Conservation (phyloP, 2,113 vertebrate genomes). For the Rhegmatorhina hoffmannsi region DNA sequence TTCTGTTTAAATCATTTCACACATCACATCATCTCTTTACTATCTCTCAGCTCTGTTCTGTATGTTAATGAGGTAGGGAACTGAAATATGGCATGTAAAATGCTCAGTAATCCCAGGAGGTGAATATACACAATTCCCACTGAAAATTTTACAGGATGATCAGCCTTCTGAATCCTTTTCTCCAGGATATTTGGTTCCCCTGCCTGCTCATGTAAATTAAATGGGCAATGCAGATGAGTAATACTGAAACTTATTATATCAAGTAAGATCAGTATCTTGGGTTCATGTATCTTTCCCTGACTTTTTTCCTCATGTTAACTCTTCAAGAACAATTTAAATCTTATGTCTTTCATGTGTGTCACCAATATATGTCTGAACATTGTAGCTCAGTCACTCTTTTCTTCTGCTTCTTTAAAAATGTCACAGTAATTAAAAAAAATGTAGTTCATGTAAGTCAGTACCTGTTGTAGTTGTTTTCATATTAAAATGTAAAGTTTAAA, state of each 20-base stretch:
- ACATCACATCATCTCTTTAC: neutral
- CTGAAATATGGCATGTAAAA: slow-evolving; percentile 4
- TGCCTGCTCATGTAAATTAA: neutral
- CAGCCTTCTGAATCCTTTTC: slow-evolving; percentile 8
- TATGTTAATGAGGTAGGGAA: slow-evolving; percentile 8
- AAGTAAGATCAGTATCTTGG: neutral
- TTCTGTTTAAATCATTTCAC: slow-evolving; percentile 17
- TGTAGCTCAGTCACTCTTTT: neutral
- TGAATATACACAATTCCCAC: neutral
- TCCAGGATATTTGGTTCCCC: slow-evolving; percentile 32
- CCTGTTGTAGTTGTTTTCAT: neutral
- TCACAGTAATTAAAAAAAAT: neutral
- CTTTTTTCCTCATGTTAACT: neutral
- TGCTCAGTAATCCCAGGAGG: neutral
- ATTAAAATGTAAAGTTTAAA: neutral
- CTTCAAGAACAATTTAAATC: neutral
- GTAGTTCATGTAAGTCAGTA: neutral
- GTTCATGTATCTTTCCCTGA: neutral
- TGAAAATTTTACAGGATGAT: slow-evolving; percentile 14
- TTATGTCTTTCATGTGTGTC: neutral
- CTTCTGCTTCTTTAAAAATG: neutral
- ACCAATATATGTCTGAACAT: neutral
- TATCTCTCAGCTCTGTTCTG: neutral
- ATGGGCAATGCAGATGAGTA: neutral
- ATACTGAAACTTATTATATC: neutral